Evolutionary conservation across 1,140 invertebrate genomes (phyloP).

Genomic region (Rhagoletis pomonella): DNA sequence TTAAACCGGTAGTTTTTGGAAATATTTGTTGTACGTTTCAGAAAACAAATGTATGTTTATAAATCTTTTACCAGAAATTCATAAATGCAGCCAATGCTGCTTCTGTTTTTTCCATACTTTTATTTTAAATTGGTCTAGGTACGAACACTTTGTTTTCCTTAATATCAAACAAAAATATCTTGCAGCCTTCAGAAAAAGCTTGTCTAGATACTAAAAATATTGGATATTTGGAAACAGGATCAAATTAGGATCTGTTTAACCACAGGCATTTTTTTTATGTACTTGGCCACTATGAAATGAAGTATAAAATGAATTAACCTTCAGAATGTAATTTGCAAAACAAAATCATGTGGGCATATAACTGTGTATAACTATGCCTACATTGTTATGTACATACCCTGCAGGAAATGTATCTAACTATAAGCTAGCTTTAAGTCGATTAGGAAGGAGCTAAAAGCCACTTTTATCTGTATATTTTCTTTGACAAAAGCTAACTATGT

Average conservation of each 20-base stretch:
- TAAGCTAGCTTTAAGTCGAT: no score
- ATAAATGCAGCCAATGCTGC: no score
- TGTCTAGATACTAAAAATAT: no score
- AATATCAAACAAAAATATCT: constrained; percentile 9
- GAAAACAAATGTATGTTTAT: no score
- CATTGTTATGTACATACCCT: background rate
- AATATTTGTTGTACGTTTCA: no score
- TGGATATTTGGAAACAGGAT: no score
- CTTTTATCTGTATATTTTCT: no score
- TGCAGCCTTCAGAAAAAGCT: background rate
- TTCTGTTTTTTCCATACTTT: background rate
- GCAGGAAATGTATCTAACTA: no score
- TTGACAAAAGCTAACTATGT: no score
- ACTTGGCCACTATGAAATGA: background rate
- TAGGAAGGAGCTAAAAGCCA: no score
- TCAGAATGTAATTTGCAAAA: background rate
- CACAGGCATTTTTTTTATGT: background rate
- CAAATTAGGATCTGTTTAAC: background rate
- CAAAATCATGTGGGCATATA: background rate
- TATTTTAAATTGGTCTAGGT: background rate
- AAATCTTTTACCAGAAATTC: no score
- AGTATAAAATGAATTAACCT: background rate
- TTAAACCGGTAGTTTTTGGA: no score
- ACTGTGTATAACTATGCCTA: background rate
- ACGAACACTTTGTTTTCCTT: background rate